These are phyloP conservation scores for Sylvietta virens DNA, from an alignment of 2,113 vertebrate species.

Conservation along the genomic window DNA sequence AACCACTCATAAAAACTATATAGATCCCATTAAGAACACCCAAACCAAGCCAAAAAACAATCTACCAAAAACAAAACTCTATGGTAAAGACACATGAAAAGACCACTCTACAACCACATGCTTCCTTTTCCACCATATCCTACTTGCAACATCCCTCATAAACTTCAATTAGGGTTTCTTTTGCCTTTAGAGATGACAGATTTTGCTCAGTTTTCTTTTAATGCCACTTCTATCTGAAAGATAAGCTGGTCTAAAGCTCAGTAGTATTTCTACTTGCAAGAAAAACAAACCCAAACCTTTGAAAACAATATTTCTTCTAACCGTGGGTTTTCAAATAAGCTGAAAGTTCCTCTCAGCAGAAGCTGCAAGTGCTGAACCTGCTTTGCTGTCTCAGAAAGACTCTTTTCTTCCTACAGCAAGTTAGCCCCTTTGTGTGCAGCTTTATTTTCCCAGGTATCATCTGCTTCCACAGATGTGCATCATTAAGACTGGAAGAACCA, in stretches of 20 bases:
- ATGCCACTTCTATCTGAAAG: neutral
- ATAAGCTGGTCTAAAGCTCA: neutral
- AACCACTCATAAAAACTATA: neutral
- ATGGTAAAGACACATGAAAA: neutral
- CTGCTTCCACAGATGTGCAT: conserved; percentile 20
- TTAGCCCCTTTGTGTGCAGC: neutral
- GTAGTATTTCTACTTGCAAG: neutral
- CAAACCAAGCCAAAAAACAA: neutral
- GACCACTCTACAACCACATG: neutral
- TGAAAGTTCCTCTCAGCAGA: neutral
- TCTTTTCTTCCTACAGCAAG: neutral
- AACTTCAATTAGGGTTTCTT: neutral
- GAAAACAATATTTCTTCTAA: neutral
- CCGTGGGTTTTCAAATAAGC: neutral
- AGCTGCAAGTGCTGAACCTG: neutral
- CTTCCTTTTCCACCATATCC: neutral
- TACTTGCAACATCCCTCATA: neutral
- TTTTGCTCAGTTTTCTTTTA: neutral
- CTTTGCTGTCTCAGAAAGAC: neutral
- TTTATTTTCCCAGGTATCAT: neutral
- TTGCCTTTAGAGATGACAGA: neutral
- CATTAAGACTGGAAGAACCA: neutral
- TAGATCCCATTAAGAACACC: neutral
- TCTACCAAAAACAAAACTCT: neutral
- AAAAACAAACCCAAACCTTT: neutral